These are phyloP conservation scores for Sturmia bella DNA, from an alignment of 2,888 invertebrate genomes.

Conservation along the genomic window DNA sequence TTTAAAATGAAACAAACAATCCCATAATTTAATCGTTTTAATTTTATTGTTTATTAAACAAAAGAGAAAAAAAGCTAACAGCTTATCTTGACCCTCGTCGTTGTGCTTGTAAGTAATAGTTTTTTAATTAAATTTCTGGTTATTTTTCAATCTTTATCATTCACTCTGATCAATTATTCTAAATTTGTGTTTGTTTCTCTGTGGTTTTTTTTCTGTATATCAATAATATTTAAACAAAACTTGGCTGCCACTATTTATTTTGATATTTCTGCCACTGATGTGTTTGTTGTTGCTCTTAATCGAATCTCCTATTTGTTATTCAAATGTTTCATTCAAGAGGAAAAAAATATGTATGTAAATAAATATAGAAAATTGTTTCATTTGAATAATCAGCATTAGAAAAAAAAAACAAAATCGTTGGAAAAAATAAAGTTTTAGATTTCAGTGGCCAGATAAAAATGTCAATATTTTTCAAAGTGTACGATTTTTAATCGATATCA, in stretches of 20 bases:
- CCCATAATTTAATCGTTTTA: neutral
- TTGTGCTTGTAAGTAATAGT: slow-evolving; percentile 8
- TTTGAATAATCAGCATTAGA: slow-evolving; percentile 5
- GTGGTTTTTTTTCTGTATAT: slow-evolving; percentile 36
- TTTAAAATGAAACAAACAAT: no score
- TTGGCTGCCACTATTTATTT: slow-evolving; percentile 22
- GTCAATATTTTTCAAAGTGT: slow-evolving; percentile 49
- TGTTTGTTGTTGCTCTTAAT: slow-evolving; percentile 24
- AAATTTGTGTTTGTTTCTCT: slow-evolving; percentile 33
- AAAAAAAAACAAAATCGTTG: slow-evolving; percentile 50
- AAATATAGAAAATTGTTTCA: neutral
- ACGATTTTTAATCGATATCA: slow-evolving; percentile 61
- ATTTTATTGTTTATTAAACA: neutral
- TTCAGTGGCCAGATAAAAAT: slow-evolving; percentile 59
- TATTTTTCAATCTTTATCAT: slow-evolving; percentile 53
- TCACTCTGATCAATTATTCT: slow-evolving; percentile 54
- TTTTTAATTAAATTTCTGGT: slow-evolving; percentile 42
- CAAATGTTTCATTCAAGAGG: slow-evolving; percentile 22
- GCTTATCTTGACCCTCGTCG: slow-evolving; percentile 14
- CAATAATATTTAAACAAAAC: slow-evolving; percentile 51
- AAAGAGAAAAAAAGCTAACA: neutral
- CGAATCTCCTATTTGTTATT: slow-evolving; percentile 44
- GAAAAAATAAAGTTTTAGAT: slow-evolving; percentile 61
- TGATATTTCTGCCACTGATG: slow-evolving; percentile 4
- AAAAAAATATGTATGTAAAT: slow-evolving; percentile 10